A percentile compares a stretch with the other conserved stretches of the same genome.
Conservation (phyloP, 1,140 invertebrate species). For the Ooceraea biroi region DNA sequence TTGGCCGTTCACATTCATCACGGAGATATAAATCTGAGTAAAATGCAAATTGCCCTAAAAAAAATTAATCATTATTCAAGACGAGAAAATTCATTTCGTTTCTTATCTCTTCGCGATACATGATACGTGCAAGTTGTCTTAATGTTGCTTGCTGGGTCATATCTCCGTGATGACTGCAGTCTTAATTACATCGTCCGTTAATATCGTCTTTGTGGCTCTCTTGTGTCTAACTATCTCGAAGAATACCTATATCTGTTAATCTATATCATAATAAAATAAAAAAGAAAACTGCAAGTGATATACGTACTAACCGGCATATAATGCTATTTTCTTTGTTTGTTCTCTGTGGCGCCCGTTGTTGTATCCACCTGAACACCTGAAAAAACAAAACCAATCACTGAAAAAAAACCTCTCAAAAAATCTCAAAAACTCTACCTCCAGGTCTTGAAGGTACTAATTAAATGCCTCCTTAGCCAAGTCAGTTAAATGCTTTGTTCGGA, state of each 20-base stretch:
- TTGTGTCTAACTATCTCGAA: constrained; percentile 67
- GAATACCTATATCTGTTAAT: constrained; percentile 49
- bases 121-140: constrained; percentile 2
- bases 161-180: constrained; percentile 33
- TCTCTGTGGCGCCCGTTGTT: constrained; percentile 86
- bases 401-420: constrained; percentile 83
- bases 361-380: constrained; percentile 85
- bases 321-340: constrained; percentile 86
- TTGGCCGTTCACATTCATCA: constrained; percentile 48
- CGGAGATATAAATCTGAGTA: constrained; percentile 31
- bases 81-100: neutral
- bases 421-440: constrained; percentile 85
- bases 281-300: constrained; percentile 61
- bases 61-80: neutral
- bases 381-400: constrained; percentile 84
- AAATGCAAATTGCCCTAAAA: neutral
- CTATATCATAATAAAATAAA: constrained; percentile 31
- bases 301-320: constrained; percentile 84
- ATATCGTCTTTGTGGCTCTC: constrained; percentile 66
- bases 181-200: constrained; percentile 44
- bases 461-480: constrained; percentile 84
- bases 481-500: constrained; percentile 82
- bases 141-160: too few relatives aligned
- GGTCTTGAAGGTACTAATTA: constrained; percentile 86
- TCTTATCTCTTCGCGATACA: neutral